Evolutionary conservation across 2,888 invertebrate genomes (phyloP).

Genomic region (Papilio gigon): DNA sequence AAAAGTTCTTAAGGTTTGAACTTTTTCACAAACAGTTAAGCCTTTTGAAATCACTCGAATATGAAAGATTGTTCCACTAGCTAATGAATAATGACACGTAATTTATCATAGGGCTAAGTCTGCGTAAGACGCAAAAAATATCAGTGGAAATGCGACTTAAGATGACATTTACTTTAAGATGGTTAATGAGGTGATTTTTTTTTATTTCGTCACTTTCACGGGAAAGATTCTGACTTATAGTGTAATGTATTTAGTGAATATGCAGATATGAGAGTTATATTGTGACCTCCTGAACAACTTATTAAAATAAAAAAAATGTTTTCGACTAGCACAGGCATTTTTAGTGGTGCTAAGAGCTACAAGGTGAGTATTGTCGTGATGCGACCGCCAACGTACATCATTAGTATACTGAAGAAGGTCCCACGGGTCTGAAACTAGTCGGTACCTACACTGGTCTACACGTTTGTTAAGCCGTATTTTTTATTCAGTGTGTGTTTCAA

Average conservation of each 20-base stretch:
- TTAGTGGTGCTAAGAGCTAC: too few relatives aligned
- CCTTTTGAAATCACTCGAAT: constrained; percentile 53
- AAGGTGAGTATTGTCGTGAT: too few relatives aligned
- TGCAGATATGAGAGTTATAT: not conserved
- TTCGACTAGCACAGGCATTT: too few relatives aligned
- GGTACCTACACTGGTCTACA: too few relatives aligned
- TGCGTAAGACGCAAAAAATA: constrained; percentile 19
- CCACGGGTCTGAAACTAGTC: too few relatives aligned
- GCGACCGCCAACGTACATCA: too few relatives aligned
- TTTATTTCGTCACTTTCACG: not conserved
- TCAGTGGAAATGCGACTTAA: not conserved
- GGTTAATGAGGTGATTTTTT: constrained; percentile 7
- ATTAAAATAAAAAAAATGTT: too few relatives aligned
- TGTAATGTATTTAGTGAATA: not conserved
- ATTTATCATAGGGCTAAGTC: constrained; percentile 27
- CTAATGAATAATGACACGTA: constrained; percentile 44
- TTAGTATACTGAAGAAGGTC: too few relatives aligned
- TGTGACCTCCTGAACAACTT: too few relatives aligned
- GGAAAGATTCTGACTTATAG: not conserved
- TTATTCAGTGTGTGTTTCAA: too few relatives aligned
- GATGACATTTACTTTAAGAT: constrained; percentile 10
- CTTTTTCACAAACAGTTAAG: constrained; percentile 51
- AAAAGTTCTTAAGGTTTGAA: constrained; percentile 58
- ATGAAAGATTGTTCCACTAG: constrained; percentile 54
- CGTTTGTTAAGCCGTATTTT: too few relatives aligned